Evolutionary conservation across 2,113 vertebrate species (phyloP).

Genomic region (Morone saxatilis): DNA sequence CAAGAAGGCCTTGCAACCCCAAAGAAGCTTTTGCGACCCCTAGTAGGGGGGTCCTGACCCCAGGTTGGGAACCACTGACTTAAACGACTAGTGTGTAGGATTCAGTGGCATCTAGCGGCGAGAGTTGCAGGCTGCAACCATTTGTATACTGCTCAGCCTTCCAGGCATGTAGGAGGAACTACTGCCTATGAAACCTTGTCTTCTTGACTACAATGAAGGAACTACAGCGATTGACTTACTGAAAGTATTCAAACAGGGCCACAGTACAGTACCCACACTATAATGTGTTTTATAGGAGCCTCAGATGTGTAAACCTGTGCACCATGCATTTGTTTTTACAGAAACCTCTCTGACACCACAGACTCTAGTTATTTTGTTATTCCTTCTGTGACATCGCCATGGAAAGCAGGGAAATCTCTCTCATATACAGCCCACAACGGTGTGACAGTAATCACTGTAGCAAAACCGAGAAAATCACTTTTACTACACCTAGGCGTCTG

Average conservation of each 20-base stretch:
- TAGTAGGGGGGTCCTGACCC: too few species aligned
- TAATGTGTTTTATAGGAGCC: background rate
- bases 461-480: constrained; percentile 36
- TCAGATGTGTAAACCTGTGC: background rate
- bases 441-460: constrained; percentile 21
- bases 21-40: too few species aligned
- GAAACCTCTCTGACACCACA: background rate
- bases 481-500: constrained; percentile 5
- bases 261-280: background rate
- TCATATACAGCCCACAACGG: background rate
- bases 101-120: too few species aligned
- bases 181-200: too few species aligned
- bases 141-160: too few species aligned
- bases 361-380: background rate
- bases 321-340: background rate
- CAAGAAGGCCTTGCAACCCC: too few species aligned
- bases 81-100: too few species aligned
- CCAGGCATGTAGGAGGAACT: too few species aligned
- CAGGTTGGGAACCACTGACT: too few species aligned
- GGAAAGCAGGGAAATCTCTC: constrained; percentile 18
- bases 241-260: background rate
- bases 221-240: background rate
- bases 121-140: too few species aligned
- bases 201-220: background rate
- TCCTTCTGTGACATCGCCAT: background rate